Evolutionary conservation across 23 tunicate genomes (phyloP).

Genomic region (Oikopleura dioica): DNA sequence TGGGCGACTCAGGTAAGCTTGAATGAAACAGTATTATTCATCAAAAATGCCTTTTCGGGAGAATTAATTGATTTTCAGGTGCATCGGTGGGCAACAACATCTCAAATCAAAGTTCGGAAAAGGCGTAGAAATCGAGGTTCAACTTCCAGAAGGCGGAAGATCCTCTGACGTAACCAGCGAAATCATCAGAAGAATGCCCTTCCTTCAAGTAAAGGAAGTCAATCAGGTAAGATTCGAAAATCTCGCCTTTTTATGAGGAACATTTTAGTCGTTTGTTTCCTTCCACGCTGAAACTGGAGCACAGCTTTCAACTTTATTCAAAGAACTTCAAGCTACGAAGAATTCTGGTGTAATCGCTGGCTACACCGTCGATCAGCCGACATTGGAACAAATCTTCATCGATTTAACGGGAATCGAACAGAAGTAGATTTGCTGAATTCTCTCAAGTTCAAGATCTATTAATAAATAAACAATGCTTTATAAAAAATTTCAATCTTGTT

Average conservation of each 20-base stretch:
- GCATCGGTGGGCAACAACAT: conserved; percentile 66
- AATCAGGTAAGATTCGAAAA: neutral
- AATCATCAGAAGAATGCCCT: neutral
- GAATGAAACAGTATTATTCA: too few species aligned
- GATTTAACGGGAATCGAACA: neutral
- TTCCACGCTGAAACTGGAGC: neutral
- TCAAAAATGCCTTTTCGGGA: too few species aligned
- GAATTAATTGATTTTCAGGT: too few species aligned
- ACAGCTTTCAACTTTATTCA: neutral
- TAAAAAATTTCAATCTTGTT: too few species aligned
- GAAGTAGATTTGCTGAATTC: too few species aligned
- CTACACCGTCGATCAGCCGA: neutral
- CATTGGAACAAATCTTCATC: neutral
- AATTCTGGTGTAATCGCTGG: neutral
- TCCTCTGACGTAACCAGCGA: neutral
- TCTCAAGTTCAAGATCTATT: too few species aligned
- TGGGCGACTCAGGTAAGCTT: too few species aligned
- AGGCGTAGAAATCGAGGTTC: conserved; percentile 22
- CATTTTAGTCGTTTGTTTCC: neutral
- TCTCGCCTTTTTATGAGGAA: neutral
- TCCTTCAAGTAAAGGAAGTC: neutral
- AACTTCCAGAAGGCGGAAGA: neutral
- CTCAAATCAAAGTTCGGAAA: conserved; percentile 72
- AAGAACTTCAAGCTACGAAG: neutral
- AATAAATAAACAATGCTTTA: too few species aligned